A percentile compares a stretch with the other conserved stretches of the same genome.
These are phyloP conservation scores for Manis javanica DNA, from an alignment of 2,797 vertebrate species.

Conservation along the genomic window DNA sequence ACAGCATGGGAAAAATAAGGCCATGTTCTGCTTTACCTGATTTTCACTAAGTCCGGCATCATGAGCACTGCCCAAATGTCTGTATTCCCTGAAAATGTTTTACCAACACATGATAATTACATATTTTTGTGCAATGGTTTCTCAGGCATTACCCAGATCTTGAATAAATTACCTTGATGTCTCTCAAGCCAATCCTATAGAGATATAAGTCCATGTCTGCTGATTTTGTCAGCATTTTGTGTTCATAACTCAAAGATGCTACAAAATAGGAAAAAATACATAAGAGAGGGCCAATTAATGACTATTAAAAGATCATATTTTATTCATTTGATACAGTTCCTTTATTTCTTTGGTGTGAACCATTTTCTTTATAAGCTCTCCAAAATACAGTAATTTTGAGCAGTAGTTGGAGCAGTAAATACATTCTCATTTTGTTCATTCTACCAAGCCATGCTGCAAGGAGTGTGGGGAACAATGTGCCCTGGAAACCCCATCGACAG, in stretches of 20 bases:
- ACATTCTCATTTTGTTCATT: fast-evolving
- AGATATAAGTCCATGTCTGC: neutral
- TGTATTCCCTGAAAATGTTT: neutral
- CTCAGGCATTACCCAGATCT: neutral
- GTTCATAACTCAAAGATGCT: neutral
- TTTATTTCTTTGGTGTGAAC: conserved; percentile 4
- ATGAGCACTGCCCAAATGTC: neutral
- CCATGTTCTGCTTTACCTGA: fast-evolving
- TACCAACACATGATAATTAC: too few species aligned
- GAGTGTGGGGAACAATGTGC: fast-evolving
- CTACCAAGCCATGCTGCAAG: fast-evolving
- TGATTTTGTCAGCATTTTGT: neutral
- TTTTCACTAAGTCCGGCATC: neutral
- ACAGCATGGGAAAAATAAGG: fast-evolving
- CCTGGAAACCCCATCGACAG: neutral
- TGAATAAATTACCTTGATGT: neutral
- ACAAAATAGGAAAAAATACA: neutral
- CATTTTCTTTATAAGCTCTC: neutral
- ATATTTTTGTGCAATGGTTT: neutral
- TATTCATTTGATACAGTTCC: neutral
- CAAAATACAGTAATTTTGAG: neutral
- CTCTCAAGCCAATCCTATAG: neutral
- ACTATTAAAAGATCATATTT: neutral
- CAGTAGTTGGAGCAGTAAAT: fast-evolving
- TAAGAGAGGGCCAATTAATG: neutral